Evolutionary conservation across 1,140 invertebrate genomes (phyloP).

Genomic region (Leptopilina boulardi): DNA sequence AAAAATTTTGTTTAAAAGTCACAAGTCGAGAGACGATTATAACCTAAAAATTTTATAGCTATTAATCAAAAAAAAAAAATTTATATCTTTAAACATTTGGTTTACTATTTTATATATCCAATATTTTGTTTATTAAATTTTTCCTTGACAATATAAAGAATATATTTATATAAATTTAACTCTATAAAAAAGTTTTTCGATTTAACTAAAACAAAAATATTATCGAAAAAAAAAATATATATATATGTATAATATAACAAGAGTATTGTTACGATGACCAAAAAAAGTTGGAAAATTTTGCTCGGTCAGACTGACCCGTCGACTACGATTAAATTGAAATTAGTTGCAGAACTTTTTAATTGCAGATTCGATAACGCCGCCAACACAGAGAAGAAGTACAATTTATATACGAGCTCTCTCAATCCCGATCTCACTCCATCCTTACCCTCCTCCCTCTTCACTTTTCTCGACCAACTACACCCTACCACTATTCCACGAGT

Average conservation of each 20-base stretch:
- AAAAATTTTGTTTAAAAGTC: too few relatives aligned
- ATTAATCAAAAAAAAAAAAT: too few relatives aligned
- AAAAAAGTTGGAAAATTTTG: constrained; percentile 10
- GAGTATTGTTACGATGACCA: constrained; percentile 20
- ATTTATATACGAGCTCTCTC: constrained; percentile 61
- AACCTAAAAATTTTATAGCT: too few relatives aligned
- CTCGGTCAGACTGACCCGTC: constrained; percentile 21
- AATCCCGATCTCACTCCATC: not conserved
- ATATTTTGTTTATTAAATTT: too few relatives aligned
- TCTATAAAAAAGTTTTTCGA: not conserved
- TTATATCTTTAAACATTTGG: too few relatives aligned
- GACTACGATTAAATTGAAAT: constrained; percentile 70
- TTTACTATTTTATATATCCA: too few relatives aligned
- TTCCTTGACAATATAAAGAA: too few relatives aligned
- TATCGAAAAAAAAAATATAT: not conserved
- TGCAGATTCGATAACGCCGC: constrained; percentile 68
- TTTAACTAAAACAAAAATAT: not conserved
- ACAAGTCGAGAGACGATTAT: too few relatives aligned
- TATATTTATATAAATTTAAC: too few relatives aligned
- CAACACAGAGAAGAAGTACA: constrained; percentile 52
- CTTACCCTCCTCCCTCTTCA: not conserved
- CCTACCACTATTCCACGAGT: too few relatives aligned
- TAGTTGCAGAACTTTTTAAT: constrained; percentile 73
- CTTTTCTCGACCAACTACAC: constrained; percentile 36
- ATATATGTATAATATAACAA: too few relatives aligned